Evolutionary conservation across 1,140 invertebrate species (phyloP).

Genomic region (Oncopeltus fasciatus): DNA sequence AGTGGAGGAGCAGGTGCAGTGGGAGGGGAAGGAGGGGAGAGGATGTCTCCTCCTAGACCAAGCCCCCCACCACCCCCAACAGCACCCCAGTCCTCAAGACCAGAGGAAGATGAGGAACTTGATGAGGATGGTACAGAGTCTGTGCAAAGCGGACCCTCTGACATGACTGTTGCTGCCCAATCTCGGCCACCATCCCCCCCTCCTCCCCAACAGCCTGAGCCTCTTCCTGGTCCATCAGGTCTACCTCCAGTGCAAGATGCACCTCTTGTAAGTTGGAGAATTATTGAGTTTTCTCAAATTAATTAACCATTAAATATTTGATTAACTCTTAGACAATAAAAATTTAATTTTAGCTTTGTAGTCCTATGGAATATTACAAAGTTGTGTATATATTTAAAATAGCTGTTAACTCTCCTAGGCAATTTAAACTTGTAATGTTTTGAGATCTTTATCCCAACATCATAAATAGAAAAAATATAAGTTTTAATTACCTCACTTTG

Average conservation of each 20-base stretch:
- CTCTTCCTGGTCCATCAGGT: slow-evolving; percentile 57
- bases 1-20: slow-evolving; percentile 3
- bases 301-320: too few species aligned
- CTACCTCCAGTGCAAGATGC: slow-evolving; percentile 71
- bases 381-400: too few species aligned
- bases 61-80: slow-evolving; percentile 27
- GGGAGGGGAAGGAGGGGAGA: slow-evolving; percentile 3
- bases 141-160: slow-evolving; percentile 38
- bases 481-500: too few species aligned
- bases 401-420: too few species aligned
- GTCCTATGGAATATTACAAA: too few species aligned
- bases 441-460: too few species aligned
- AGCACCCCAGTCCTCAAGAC: slow-evolving; percentile 28
- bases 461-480: too few species aligned
- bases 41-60: slow-evolving; percentile 19
- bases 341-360: too few species aligned
- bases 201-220: slow-evolving; percentile 33
- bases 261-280: slow-evolving; percentile 47
- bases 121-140: slow-evolving; percentile 35
- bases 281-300: too few species aligned
- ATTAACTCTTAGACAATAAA: too few species aligned
- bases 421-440: too few species aligned
- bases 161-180: slow-evolving; percentile 32
- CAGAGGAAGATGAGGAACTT: slow-evolving; percentile 30
- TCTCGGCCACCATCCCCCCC: slow-evolving; percentile 44